These are phyloP conservation scores for Hemicrepidius hirtus DNA, from an alignment of 2,888 invertebrate species.

Conservation along the genomic window DNA sequence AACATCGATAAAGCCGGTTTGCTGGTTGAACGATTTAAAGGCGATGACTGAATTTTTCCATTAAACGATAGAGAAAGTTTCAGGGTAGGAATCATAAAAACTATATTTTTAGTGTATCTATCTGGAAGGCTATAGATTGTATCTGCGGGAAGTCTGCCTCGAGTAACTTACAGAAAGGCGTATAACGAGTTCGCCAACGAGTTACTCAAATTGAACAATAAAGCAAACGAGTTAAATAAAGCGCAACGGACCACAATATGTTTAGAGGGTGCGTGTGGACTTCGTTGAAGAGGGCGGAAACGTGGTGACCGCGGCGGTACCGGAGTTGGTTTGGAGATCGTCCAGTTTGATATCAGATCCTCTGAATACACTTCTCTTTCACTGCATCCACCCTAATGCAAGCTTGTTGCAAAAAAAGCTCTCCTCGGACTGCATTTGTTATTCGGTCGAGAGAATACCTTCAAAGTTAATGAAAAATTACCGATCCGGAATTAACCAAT, in stretches of 20 bases:
- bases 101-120: conserved; percentile 30
- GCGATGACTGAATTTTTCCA: conserved; percentile 9
- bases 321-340: conserved; percentile 15
- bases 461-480: conserved; percentile 66
- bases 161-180: conserved; percentile 37
- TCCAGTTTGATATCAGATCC: conserved; percentile 22
- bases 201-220: conserved; percentile 58
- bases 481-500: conserved; percentile 63
- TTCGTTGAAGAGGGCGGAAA: conserved; percentile 35
- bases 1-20: background rate
- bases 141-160: conserved; percentile 29
- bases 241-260: conserved; percentile 55
- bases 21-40: conserved; percentile 3
- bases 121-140: conserved; percentile 23
- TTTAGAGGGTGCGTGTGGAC: conserved; percentile 41
- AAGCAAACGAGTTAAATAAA: conserved; percentile 56
- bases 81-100: conserved; percentile 21
- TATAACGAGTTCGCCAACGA: conserved; percentile 51
- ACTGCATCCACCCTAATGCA: conserved; percentile 50
- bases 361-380: conserved; percentile 21
- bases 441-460: conserved; percentile 61
- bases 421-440: conserved; percentile 59
- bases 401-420: conserved; percentile 25
- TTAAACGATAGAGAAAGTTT: conserved; percentile 22
- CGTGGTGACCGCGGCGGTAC: conserved; percentile 22